Evolutionary conservation across 92 coral and sea anemone species (phyloP).

Genomic region (Epizoanthus scotinus): DNA sequence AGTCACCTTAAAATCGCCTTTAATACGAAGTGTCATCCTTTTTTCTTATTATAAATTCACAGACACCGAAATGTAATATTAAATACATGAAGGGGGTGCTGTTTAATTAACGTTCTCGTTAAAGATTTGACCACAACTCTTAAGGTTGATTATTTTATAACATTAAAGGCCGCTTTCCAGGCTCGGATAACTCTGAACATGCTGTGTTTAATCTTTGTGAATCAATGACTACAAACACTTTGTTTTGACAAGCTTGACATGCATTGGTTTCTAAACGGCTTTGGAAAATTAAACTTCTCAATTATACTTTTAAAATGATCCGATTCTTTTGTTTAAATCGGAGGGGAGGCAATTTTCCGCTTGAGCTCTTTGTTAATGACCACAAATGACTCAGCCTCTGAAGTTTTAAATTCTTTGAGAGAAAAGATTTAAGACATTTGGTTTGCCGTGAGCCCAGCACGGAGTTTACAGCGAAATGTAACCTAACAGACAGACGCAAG

Average conservation of each 20-base stretch:
- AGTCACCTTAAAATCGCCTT: conserved; percentile 18
- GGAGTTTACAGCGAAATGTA: neutral
- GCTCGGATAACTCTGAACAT: conserved; percentile 5
- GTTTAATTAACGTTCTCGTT: conserved; percentile 31
- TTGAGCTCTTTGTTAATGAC: conserved; percentile 10
- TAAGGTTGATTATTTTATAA: conserved; percentile 13
- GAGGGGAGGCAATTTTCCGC: conserved; percentile 51
- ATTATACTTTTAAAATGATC: conserved; percentile 41
- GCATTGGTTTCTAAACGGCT: conserved; percentile 43
- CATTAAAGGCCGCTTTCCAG: conserved; percentile 7
- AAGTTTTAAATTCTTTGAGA: conserved; percentile 31
- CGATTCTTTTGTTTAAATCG: conserved; percentile 36
- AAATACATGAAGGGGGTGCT: neutral
- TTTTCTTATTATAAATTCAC: conserved; percentile 20
- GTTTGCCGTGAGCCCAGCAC: neutral
- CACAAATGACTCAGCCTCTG: conserved; percentile 62
- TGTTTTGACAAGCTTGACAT: conserved; percentile 42
- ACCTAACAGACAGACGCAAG: neutral
- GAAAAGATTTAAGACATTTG: neutral
- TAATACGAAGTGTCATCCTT: conserved; percentile 28
- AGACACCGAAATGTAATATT: conserved; percentile 39
- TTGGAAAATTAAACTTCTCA: conserved; percentile 47
- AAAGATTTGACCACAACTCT: conserved; percentile 2
- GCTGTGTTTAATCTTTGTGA: conserved; percentile 28
- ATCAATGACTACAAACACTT: conserved; percentile 30